Percentiles rank a stretch among this genome's conserved stretches.
phyloP scores from a whole-genome alignment of 2,113 vertebrate species.

The Triplophysa tibetana region DNA sequence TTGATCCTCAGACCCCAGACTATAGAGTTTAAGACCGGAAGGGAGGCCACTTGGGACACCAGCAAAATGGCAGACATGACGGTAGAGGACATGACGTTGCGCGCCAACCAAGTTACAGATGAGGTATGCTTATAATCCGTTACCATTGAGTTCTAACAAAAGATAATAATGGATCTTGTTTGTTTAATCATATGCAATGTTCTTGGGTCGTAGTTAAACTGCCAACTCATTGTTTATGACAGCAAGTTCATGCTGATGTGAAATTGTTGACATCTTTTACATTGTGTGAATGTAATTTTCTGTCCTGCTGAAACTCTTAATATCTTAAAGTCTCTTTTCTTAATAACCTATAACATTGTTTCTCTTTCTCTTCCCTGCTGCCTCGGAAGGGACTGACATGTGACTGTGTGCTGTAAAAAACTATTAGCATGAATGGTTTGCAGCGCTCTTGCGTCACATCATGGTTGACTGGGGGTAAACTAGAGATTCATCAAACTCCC shows the following conservation, averaged over 20 bases:
- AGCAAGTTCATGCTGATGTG: background rate
- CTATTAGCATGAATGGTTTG: constrained; percentile 35
- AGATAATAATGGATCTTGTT: background rate
- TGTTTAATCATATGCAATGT: background rate
- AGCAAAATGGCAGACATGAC: constrained; percentile 86
- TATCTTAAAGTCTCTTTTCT: background rate
- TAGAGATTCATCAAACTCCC: constrained; percentile 25
- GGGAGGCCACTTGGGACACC: constrained; percentile 60
- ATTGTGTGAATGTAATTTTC: background rate
- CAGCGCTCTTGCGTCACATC: constrained; percentile 36
- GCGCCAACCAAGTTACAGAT: constrained; percentile 91
- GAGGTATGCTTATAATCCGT: constrained; percentile 76
- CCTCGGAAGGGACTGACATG: constrained; percentile 42
- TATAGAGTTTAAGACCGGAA: constrained; percentile 65
- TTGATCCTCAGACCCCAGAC: constrained; percentile 65
- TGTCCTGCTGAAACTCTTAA: background rate
- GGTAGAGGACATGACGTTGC: constrained; percentile 84
- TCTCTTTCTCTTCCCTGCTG: constrained; percentile 11
- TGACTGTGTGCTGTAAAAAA: constrained; percentile 48
- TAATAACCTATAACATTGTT: background rate
- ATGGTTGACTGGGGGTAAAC: constrained; percentile 54
- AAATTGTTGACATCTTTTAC: background rate
- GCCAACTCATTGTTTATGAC: background rate
- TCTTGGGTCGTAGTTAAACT: background rate
- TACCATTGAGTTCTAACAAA: background rate